These are phyloP conservation scores for Ctenoplectra terminalis DNA, from an alignment of 1,140 invertebrate genomes.

Conservation along the genomic window DNA sequence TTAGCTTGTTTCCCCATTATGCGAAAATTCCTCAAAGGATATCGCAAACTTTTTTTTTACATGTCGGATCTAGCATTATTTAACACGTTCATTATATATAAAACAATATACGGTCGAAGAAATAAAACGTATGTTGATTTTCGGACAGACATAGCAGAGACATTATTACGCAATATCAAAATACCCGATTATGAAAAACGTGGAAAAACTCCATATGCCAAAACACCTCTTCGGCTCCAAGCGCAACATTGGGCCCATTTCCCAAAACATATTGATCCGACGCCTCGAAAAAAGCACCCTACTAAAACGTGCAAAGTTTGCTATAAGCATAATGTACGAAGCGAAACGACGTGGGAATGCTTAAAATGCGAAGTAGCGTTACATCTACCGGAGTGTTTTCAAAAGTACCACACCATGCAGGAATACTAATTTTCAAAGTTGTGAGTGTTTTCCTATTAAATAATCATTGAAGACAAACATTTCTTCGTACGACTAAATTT, in stretches of 20 bases:
- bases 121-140: background rate
- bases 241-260: constrained; percentile 27
- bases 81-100: constrained; percentile 26
- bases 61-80: constrained; percentile 25
- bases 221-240: constrained; percentile 4
- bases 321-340: constrained; percentile 23
- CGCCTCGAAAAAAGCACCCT: background rate
- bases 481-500: constrained; percentile 35
- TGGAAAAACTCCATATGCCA: background rate
- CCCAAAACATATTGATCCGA: background rate
- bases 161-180: constrained; percentile 15
- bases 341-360: constrained; percentile 22
- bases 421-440: constrained; percentile 29
- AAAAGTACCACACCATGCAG: constrained; percentile 21
- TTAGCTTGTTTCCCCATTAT: constrained; percentile 37
- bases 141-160: constrained; percentile 10
- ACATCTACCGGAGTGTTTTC: constrained; percentile 29
- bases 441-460: constrained; percentile 30
- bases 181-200: constrained; percentile 1
- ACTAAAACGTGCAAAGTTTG: constrained; percentile 12
- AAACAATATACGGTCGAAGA: background rate
- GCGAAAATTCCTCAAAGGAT: constrained; percentile 50
- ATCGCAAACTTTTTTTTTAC: constrained; percentile 39
- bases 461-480: constrained; percentile 12
- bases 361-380: constrained; percentile 23